Base-by-base conservation (phyloP, 2,888 invertebrate genomes). In the Rotaria sp. region DNA sequence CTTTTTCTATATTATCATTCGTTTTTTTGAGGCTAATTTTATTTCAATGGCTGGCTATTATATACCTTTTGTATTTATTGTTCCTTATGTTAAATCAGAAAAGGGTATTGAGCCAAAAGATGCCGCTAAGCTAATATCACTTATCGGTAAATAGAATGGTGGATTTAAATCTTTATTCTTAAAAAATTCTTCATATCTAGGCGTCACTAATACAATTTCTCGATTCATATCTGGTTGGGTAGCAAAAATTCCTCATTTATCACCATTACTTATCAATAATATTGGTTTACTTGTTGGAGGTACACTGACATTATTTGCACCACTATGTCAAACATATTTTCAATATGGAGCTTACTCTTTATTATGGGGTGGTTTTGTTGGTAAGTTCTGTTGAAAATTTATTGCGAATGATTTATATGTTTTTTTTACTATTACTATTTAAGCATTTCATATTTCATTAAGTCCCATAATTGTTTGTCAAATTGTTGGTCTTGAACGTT, bases 51-150 rank as follows among this genome's bases (percentile, higher is more conserved):
- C 41, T 57, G 86, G 86, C 11, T 86, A 85, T 80, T 86, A 85
- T n/a, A 59, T 85, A 21, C 86, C 86, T 26, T 86, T 75, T 59
- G 57, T 85, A 50, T 86, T 85, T 30, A 75, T n/a, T n/a, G n/a
- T 85, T 59, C 11, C 52, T 8, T 59, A 86, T 30, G 24, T 85
- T 50, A 11, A 48, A n/a, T 26, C n/a, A 21, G 18, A 85, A 57
- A 21, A 18, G 38, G 30, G 41, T 24, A 30, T 85, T 38, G 21
- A 21, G 1, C 21, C 38, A 48, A 41, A 38, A 18, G 7, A 15
- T 1, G 85, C 85, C 35, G 48, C 75, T n/a, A 59, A 55, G 50
- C 48, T 86, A 8, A 15, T 86, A 30, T 75, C 85, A 52, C 45
- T 85, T 30, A 86, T 86, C 24, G 85, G 86, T 84, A 84, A n/a